Evolutionary conservation across 2,888 invertebrate species (phyloP).

Genomic region (Dryomyza anilis): DNA sequence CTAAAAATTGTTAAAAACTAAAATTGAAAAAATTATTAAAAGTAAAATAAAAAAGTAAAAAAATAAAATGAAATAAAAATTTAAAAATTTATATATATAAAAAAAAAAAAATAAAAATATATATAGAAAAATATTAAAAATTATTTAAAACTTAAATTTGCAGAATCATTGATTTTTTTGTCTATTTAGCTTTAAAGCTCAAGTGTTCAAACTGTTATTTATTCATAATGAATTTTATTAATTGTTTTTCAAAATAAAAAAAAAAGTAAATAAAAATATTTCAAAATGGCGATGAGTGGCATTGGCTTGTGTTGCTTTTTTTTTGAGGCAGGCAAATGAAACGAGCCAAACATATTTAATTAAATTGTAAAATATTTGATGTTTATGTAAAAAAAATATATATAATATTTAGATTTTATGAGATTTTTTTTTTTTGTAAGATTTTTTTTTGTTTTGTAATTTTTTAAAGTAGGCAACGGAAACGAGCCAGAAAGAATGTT

Average conservation of each 20-base stretch:
- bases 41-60: slow-evolving; percentile 25
- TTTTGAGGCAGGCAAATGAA: slow-evolving; percentile 1
- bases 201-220: slow-evolving; percentile 49
- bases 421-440: not conserved
- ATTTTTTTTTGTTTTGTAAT: too few species aligned
- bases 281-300: not conserved
- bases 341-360: slow-evolving; percentile 20
- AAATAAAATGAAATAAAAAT: slow-evolving; percentile 15
- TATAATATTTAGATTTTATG: slow-evolving; percentile 26
- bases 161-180: too few species aligned
- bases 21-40: slow-evolving; percentile 13
- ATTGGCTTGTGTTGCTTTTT: slow-evolving; percentile 7
- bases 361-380: too few species aligned
- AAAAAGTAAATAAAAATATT: slow-evolving; percentile 25
- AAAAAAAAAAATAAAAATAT: too few species aligned
- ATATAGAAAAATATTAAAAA: too few species aligned
- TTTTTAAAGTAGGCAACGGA: too few species aligned
- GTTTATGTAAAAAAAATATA: slow-evolving; percentile 22
- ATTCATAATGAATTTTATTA: slow-evolving; percentile 38
- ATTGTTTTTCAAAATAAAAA: slow-evolving; percentile 34
- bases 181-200: too few species aligned
- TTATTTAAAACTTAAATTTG: too few species aligned
- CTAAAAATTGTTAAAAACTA: too few species aligned
- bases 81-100: too few species aligned
- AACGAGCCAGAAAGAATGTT: too few species aligned